phyloP scores from a whole-genome alignment of 2,888 invertebrate species.

The Drosophila colorata region DNA sequence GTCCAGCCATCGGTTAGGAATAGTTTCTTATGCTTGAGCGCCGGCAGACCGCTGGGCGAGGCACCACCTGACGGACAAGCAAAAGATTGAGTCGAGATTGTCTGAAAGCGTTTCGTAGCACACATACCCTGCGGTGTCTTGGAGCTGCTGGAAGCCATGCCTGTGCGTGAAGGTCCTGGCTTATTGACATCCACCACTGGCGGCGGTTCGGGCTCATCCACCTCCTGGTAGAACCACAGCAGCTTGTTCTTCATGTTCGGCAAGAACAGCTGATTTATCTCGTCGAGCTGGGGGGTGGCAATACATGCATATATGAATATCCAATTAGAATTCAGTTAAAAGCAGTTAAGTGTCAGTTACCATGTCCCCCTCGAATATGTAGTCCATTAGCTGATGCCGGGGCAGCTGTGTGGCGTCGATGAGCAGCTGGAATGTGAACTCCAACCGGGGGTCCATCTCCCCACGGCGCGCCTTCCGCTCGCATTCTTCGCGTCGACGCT shows the following conservation, averaged over 20 bases:
- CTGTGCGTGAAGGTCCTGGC: constrained; percentile 86
- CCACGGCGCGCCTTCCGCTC: constrained; percentile 95
- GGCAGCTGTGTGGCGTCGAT: constrained; percentile 93
- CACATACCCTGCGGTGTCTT: constrained; percentile 84
- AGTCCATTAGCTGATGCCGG: constrained; percentile 94
- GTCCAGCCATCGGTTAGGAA: constrained; percentile 95
- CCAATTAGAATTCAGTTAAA: too few relatives aligned
- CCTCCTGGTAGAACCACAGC: constrained; percentile 95
- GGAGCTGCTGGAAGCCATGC: constrained; percentile 85
- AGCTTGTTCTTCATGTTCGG: constrained; percentile 94
- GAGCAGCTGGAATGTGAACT: constrained; percentile 94
- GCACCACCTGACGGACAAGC: constrained; percentile 67
- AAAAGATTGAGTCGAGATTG: neutral
- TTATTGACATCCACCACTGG: constrained; percentile 84
- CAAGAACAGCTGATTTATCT: constrained; percentile 94
- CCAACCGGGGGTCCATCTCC: constrained; percentile 96
- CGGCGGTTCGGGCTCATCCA: constrained; percentile 88
- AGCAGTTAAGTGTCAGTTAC: constrained; percentile 84
- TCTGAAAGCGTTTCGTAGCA: neutral
- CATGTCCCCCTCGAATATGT: constrained; percentile 96
- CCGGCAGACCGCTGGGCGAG: constrained; percentile 83
- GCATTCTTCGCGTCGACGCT: constrained; percentile 95
- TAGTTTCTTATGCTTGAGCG: constrained; percentile 89
- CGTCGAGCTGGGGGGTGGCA: constrained; percentile 89
- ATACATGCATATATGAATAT: neutral